A percentile compares a stretch with the other conserved stretches of the same genome.
phyloP scores from a whole-genome alignment of 2,888 invertebrate species.

The Ectemnius continuus region DNA sequence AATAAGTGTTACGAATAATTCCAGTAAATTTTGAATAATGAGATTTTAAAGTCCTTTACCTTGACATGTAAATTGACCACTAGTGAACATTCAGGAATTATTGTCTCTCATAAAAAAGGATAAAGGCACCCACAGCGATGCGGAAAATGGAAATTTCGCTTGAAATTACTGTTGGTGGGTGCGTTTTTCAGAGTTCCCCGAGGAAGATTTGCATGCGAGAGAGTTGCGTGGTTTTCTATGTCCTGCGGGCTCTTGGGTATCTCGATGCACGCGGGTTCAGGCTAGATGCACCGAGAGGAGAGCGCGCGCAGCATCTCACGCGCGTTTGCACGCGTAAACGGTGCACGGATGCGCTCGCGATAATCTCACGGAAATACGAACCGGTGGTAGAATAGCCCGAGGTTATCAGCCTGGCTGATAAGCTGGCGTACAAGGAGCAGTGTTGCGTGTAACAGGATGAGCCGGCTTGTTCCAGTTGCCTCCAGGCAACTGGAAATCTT shows the following conservation, averaged over 20 bases:
- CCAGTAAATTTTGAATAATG: no score
- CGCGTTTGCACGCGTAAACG: slow-evolving; percentile 50
- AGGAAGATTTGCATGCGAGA: neutral
- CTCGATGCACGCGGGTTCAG: neutral
- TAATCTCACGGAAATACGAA: slow-evolving; percentile 52
- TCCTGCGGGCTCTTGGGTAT: neutral
- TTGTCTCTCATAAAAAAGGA: no score
- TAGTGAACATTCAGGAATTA: no score
- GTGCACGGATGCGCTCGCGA: slow-evolving; percentile 46
- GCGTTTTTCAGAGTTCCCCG: neutral
- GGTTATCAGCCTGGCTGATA: slow-evolving; percentile 59
- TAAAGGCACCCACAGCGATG: no score
- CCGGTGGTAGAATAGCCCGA: slow-evolving; percentile 44
- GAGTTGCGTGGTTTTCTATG: slow-evolving; percentile 1
- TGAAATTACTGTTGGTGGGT: no score
- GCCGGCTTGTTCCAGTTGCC: neutral
- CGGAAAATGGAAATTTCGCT: no score
- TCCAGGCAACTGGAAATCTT: neutral
- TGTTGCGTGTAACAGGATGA: slow-evolving; percentile 1
- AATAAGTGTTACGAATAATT: no score
- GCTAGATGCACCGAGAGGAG: slow-evolving; percentile 13
- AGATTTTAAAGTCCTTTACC: no score
- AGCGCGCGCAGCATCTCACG: slow-evolving; percentile 22
- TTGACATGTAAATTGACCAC: no score
- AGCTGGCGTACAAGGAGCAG: slow-evolving; percentile 15